Conservation (phyloP, 1,140 invertebrate genomes). For the Goniozus legneri region DNA sequence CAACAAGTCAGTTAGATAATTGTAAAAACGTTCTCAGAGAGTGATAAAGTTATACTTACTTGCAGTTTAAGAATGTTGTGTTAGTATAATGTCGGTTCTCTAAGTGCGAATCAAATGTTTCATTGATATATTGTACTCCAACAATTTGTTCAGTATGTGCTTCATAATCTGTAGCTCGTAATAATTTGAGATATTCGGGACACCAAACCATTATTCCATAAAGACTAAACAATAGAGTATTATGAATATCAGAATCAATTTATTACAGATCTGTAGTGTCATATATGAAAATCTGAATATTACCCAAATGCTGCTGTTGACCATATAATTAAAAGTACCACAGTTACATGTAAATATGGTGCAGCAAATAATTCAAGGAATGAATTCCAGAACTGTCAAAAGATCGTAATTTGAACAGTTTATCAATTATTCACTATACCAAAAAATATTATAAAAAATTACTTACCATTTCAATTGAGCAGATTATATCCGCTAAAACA, state of each 20-base stretch:
- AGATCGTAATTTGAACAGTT: conserved; percentile 12
- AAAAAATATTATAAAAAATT: not conserved
- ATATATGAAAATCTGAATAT: conserved; percentile 7
- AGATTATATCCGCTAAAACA: conserved; percentile 50
- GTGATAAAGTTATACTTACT: too few species aligned
- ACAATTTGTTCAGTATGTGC: conserved; percentile 30
- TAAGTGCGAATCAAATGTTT: conserved; percentile 44
- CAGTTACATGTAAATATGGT: conserved; percentile 52
- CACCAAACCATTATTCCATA: conserved; percentile 48
- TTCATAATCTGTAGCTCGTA: conserved; percentile 49
- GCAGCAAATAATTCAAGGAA: conserved; percentile 57
- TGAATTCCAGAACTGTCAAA: conserved; percentile 58
- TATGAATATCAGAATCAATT: conserved; percentile 17
- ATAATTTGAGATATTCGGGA: conserved; percentile 45
- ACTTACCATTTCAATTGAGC: conserved; percentile 49
- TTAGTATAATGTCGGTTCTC: conserved; percentile 53
- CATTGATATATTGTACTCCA: conserved; percentile 25
- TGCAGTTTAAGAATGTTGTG: conserved; percentile 41
- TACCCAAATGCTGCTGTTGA: conserved; percentile 43
- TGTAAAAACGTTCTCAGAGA: too few species aligned
- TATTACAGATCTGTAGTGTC: not conserved
- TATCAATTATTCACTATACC: not conserved
- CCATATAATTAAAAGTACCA: conserved; percentile 43
- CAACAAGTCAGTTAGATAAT: not conserved
- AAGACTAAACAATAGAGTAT: conserved; percentile 34